Base-by-base conservation (phyloP, 1,140 invertebrate species). In the Contarinia nasturtii region DNA sequence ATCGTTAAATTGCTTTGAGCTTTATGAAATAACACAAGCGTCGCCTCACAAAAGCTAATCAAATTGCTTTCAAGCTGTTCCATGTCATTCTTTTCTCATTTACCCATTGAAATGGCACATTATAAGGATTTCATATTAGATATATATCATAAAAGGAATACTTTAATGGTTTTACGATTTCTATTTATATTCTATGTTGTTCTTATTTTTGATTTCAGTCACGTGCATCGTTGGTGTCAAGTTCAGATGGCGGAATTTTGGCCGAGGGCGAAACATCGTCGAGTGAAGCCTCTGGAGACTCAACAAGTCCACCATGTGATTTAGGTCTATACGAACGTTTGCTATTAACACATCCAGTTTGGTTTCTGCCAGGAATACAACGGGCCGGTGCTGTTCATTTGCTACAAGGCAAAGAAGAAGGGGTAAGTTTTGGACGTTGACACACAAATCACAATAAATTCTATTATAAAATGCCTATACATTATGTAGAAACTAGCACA, bases 311-410 rank as follows among this genome's bases (percentile, higher is more conserved):
- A 45, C 70, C 80, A 44, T 87, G 82, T 63, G 82, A 84, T 64
- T 84, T 92, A 55, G 80, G 80, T 14, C 65, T 89, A 44, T 67
- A 89, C 54, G 90, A 95, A 64, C 72, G 89, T 38, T 74, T 95
- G 47, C 81, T 90, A 53, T 75, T 87, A 44, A 88, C 85, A 22
- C 87, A 93, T 69, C 86, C 89, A 15, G 87, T 96, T 52, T 95
- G 92, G 92, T 94, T 90, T 64, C 72, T 95, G 33, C 84, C 89
- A 1, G 85, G 86, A n/a, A 86, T 94, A 18, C 87, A 92, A 57
- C 73, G 91, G 45, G 83, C 85, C 45, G 89, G 87, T 1, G 88
- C 88, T 27, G 86, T 91, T 49, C 89, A 94, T 67, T 72, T 94
- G 48, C 75, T 95, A 11, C 87, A 93, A 66, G 85, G 87, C 55